A percentile compares a stretch with the other conserved stretches of the same genome.
These are phyloP conservation scores for Ceratosolen solmsi DNA, from an alignment of 1,140 invertebrate genomes.

Conservation along the genomic window DNA sequence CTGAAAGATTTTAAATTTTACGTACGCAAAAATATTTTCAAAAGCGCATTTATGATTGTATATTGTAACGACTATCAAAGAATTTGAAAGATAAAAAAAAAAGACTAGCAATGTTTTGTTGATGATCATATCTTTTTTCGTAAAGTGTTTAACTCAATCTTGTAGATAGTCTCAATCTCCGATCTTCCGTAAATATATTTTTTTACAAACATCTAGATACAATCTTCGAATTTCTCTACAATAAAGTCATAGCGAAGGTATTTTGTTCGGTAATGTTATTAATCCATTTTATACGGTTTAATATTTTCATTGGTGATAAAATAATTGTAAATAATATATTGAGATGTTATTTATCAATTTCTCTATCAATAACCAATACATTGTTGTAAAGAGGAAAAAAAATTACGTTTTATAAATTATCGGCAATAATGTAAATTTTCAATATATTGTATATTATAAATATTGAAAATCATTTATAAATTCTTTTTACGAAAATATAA, in stretches of 20 bases:
- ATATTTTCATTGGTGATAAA: slow-evolving; percentile 1
- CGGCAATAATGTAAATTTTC: neutral
- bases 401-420: no score
- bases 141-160: slow-evolving; percentile 12
- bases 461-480: neutral
- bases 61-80: slow-evolving; percentile 25
- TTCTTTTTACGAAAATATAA: neutral
- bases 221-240: neutral
- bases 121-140: neutral
- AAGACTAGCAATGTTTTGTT: slow-evolving; percentile 41
- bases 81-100: slow-evolving; percentile 17
- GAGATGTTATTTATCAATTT: neutral
- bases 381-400: neutral
- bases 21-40: slow-evolving; percentile 31
- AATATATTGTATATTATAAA: neutral
- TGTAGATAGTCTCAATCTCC: slow-evolving; percentile 30
- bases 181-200: slow-evolving; percentile 45
- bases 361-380: neutral
- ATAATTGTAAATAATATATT: neutral
- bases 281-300: slow-evolving; percentile 30
- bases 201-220: slow-evolving; percentile 3
- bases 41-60: slow-evolving; percentile 23
- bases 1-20: slow-evolving; percentile 16
- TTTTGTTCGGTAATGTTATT: neutral
- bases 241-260: slow-evolving; percentile 5